A percentile compares a stretch with the other conserved stretches of the same genome.
phyloP scores from a whole-genome alignment of 1,140 invertebrate species.

The Drosophila tristis region DNA sequence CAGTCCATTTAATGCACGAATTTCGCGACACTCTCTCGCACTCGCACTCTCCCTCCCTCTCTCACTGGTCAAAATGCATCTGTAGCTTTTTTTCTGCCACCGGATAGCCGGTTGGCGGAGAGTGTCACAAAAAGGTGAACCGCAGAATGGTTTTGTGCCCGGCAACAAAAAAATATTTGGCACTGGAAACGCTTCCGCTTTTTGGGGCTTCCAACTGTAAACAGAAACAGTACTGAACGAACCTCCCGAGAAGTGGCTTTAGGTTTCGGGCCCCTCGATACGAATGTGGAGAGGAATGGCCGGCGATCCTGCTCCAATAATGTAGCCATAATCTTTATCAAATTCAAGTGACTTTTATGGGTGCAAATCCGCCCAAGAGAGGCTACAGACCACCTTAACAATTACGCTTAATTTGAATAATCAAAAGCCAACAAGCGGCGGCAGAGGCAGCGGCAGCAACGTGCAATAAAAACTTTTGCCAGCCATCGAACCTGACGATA shows the following conservation, averaged over 20 bases:
- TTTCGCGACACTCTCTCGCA: slow-evolving; percentile 74
- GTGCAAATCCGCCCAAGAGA: neutral
- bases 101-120: slow-evolving; percentile 17
- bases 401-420: slow-evolving; percentile 80
- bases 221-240: slow-evolving; percentile 33
- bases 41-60: slow-evolving; percentile 25
- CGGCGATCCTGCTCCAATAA: slow-evolving; percentile 16
- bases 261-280: neutral
- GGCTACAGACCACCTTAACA: slow-evolving; percentile 64
- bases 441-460: slow-evolving; percentile 40
- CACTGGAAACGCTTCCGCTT: slow-evolving; percentile 65
- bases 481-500: slow-evolving; percentile 77
- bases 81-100: slow-evolving; percentile 10
- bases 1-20: slow-evolving; percentile 82
- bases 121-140: slow-evolving; percentile 63
- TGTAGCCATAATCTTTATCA: neutral
- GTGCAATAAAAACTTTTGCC: slow-evolving; percentile 75
- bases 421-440: slow-evolving; percentile 76
- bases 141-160: slow-evolving; percentile 54
- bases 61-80: neutral
- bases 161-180: slow-evolving; percentile 32
- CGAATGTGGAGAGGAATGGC: slow-evolving; percentile 4
- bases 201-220: slow-evolving; percentile 49
- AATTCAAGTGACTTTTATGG: slow-evolving; percentile 20
- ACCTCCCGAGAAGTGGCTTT: neutral